Base-by-base conservation (phyloP, 1,140 invertebrate species). In the Rhyzopertha dominica region DNA sequence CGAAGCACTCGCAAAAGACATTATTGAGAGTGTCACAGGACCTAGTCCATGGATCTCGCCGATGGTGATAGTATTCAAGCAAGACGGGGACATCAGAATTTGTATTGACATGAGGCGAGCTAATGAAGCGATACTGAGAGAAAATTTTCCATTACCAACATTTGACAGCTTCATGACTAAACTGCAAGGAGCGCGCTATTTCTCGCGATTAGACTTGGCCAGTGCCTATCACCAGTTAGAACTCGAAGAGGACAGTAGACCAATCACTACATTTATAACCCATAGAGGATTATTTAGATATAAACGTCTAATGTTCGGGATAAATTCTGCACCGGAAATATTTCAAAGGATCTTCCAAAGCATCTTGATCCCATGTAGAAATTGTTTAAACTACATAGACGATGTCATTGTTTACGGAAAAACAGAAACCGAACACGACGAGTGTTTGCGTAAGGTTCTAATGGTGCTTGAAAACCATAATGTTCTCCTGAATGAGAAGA, bases 221-320 rank as follows among this genome's bases (percentile, higher is more conserved):
- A 22, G 26, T 5, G 43, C 25, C 5, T 51, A 47, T 28, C 32
- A 54, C 18, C 48, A 51, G 34, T 17, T 51, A 12, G 39, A 30
- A 32, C 17, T 56, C 8, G 24, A 43, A 19, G 32, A 34, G 25
- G 42, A 64, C 13, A 55, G 52, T 18, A 38, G 61, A 14, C n/a
- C n/a, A n/a, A 64, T 68, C 19, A 69, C 66, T 13, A 65, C 66
- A 25, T 67, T 67, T 49, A 57, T 55, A 16, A 61, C 58, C 13
- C 48, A 56, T 24, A 51, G 53, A 41, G 66, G 66, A 10, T 39
- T 65, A 24, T 67, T 54, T 50, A 29, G 57, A 29, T 69, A 66
- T 45, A 65, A 63, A 32, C 37, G 65, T 20, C 36, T 69, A 17
- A 62, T 62, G 57, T 54, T 51, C 52, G 44, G 52, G 8, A 35